Percentiles rank a stretch among this genome's conserved stretches.
Evolutionary conservation across 2,888 invertebrate species (phyloP).

Genomic region (Metopia argyrocephala): DNA sequence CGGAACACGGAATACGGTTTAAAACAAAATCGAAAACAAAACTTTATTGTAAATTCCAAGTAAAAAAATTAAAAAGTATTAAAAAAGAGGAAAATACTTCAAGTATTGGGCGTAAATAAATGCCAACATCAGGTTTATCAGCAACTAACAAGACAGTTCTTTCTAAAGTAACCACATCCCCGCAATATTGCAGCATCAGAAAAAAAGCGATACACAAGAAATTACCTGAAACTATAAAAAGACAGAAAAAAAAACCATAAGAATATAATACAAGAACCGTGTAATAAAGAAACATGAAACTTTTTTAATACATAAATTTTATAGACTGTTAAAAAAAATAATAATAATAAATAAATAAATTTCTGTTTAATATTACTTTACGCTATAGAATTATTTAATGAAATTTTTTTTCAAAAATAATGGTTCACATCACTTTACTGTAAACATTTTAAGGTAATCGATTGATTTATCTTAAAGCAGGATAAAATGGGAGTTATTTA

Average conservation of each 20-base stretch:
- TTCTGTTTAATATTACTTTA: no score
- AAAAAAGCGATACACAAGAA: neutral
- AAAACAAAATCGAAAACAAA: neutral
- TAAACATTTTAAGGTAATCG: no score
- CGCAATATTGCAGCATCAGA: neutral
- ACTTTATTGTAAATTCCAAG: neutral
- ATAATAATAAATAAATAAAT: no score
- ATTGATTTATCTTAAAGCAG: no score
- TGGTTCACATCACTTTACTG: no score
- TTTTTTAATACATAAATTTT: neutral
- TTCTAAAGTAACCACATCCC: slow-evolving; percentile 23
- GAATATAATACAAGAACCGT: neutral
- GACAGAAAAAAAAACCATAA: neutral
- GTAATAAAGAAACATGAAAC: neutral
- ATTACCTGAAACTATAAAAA: neutral
- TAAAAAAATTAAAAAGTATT: slow-evolving; percentile 29
- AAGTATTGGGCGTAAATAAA: slow-evolving; percentile 62
- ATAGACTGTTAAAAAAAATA: neutral
- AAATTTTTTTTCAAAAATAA: no score
- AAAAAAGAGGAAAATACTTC: slow-evolving; percentile 22
- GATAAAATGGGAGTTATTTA: no score
- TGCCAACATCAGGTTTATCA: slow-evolving; percentile 62
- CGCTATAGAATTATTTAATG: no score
- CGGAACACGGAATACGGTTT: no score
- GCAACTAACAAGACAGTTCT: slow-evolving; percentile 49